Conservation (phyloP, 2,113 vertebrate genomes). For the Synchiropus splendidus region DNA sequence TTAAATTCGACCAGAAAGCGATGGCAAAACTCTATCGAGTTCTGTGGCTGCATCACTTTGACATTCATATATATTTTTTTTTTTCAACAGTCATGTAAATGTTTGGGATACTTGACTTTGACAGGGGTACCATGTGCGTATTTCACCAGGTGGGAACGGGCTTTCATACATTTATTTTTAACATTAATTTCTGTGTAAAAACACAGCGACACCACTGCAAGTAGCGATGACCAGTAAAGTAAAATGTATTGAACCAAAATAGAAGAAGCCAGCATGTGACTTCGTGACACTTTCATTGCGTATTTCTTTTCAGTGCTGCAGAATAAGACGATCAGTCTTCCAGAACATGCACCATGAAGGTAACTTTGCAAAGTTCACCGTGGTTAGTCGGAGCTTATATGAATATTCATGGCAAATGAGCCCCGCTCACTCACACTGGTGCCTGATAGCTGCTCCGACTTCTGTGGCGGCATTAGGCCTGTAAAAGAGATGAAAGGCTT, state of each 20-base stretch:
- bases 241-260: not conserved
- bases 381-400: constrained; percentile 32
- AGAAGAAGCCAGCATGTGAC: not conserved
- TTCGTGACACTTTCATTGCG: not conserved
- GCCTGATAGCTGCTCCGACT: constrained; percentile 47
- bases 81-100: no score
- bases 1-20: no score
- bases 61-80: no score
- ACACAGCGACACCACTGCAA: no score
- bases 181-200: no score
- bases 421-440: constrained; percentile 20
- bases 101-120: no score
- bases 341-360: constrained; percentile 57
- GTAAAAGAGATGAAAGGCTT: constrained; percentile 63
- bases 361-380: constrained; percentile 65
- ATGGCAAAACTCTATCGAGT: no score
- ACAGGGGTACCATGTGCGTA: no score
- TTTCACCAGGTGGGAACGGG: no score
- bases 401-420: constrained; percentile 68
- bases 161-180: no score
- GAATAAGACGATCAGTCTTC: constrained; percentile 12
- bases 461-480: constrained; percentile 43
- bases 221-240: no score
- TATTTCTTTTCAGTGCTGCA: constrained; percentile 8
- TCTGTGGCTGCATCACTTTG: no score